Percentiles rank a stretch among this genome's conserved stretches.
Conservation (phyloP, 2,888 invertebrate species). For the Lamellibrachia columna region DNA sequence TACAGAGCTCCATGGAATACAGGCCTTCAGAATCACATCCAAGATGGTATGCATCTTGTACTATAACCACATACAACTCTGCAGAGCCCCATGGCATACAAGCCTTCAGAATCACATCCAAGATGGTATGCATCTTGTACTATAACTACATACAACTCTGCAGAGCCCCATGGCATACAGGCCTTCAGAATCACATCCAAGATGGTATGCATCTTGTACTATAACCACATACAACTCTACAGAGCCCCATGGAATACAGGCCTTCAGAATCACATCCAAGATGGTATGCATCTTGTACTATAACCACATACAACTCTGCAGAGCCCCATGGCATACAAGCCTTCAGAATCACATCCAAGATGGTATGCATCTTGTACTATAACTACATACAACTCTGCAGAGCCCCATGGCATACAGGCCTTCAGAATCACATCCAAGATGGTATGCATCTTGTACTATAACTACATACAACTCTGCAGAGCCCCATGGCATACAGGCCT, state of each 20-base stretch:
- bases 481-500: no score
- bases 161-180: no score
- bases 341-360: not conserved
- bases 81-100: slow-evolving; percentile 45
- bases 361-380: not conserved
- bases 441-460: slow-evolving; percentile 54
- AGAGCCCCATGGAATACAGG: slow-evolving; percentile 54
- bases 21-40: not conserved
- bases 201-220: not conserved
- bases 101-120: slow-evolving; percentile 54
- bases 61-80: not conserved
- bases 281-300: slow-evolving; percentile 56
- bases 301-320: slow-evolving; percentile 8
- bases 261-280: slow-evolving; percentile 53
- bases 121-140: slow-evolving; percentile 54
- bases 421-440: slow-evolving; percentile 53
- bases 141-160: slow-evolving; percentile 34
- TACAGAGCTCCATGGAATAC: no score
- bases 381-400: not conserved
- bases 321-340: no score
- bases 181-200: no score
- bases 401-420: slow-evolving; percentile 50
- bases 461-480: not conserved
- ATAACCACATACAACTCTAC: slow-evolving; percentile 24
- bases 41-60: not conserved